Evolutionary conservation across 2,797 vertebrate species (phyloP).

Genomic region (Pygocentrus nattereri): DNA sequence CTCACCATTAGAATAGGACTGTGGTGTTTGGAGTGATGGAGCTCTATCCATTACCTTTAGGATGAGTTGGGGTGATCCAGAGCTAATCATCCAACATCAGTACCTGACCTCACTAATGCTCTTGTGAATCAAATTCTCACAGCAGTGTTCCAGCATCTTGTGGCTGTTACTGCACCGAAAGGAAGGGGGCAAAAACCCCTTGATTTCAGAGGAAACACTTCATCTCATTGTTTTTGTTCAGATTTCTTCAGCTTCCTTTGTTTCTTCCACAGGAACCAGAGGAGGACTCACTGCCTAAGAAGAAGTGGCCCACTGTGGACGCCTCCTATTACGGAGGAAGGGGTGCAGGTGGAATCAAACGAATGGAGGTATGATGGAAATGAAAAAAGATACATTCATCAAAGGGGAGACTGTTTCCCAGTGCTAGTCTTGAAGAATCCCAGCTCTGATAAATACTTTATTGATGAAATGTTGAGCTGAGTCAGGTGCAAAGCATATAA

Average conservation of each 20-base stretch:
- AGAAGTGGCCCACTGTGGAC: conserved; percentile 89
- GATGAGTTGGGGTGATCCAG: too few species aligned
- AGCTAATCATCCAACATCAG: too few species aligned
- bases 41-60: background rate
- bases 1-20: too few species aligned
- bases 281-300: conserved; percentile 77
- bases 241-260: background rate
- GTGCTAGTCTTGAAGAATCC: background rate
- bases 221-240: background rate
- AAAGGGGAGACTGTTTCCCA: background rate
- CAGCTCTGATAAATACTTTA: background rate
- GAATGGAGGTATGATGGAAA: conserved; percentile 89
- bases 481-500: background rate
- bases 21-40: background rate
- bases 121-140: background rate
- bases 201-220: background rate
- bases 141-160: background rate
- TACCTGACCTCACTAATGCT: too few species aligned
- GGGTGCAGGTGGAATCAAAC: conserved; percentile 89
- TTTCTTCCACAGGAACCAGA: conserved; percentile 76
- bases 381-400: too few species aligned
- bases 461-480: background rate
- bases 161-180: background rate
- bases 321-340: conserved; percentile 89
- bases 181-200: too few species aligned